These are phyloP conservation scores for Oxycera nigricornis DNA, from an alignment of 2,888 invertebrate species.

Conservation along the genomic window DNA sequence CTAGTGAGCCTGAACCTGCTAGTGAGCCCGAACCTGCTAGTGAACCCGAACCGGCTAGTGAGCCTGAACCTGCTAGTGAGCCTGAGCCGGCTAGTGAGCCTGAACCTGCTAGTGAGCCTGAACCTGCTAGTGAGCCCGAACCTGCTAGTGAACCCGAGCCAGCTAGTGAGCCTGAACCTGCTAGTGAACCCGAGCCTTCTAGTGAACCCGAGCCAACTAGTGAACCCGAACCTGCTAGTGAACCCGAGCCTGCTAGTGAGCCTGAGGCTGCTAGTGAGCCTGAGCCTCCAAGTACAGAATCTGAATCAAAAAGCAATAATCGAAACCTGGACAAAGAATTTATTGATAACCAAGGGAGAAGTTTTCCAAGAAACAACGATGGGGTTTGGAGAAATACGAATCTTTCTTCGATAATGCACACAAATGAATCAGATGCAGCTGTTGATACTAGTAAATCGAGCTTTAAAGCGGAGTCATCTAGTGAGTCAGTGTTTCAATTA, in stretches of 20 bases:
- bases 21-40: slow-evolving; percentile 31
- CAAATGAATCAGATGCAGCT: too few relatives aligned
- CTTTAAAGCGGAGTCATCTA: too few relatives aligned
- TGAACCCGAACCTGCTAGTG: slow-evolving; percentile 55
- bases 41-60: slow-evolving; percentile 49
- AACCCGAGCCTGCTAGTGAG: slow-evolving; percentile 58
- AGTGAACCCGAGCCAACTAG: slow-evolving; percentile 52
- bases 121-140: slow-evolving; percentile 48
- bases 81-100: slow-evolving; percentile 50
- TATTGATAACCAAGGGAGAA: too few relatives aligned
- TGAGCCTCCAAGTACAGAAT: slow-evolving; percentile 48
- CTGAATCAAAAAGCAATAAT: not conserved
- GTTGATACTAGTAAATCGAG: too few relatives aligned
- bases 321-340: not conserved
- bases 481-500: too few relatives aligned
- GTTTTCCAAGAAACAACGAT: too few relatives aligned
- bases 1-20: slow-evolving; percentile 45
- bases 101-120: slow-evolving; percentile 53
- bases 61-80: slow-evolving; percentile 47
- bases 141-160: slow-evolving; percentile 50
- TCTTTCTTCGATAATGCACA: too few relatives aligned
- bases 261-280: slow-evolving; percentile 56
- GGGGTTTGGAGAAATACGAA: too few relatives aligned
- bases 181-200: slow-evolving; percentile 50
- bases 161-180: slow-evolving; percentile 51